Base-by-base conservation (phyloP, 2,113 vertebrate species). In the Microtus montanus region DNA sequence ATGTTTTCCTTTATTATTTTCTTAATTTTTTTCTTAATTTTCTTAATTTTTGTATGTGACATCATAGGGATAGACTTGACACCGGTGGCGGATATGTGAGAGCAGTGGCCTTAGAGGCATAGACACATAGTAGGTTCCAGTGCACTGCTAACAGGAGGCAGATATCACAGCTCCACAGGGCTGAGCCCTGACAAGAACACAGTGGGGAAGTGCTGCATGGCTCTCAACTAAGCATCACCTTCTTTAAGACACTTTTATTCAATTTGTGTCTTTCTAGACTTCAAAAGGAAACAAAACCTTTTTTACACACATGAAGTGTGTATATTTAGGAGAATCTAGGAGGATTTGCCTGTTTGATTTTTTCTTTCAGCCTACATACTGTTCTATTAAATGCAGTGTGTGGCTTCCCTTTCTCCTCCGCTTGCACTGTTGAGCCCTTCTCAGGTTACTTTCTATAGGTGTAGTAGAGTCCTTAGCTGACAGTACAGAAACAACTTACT, bases 261-360 rank as follows among this genome's bases (percentile, higher is more conserved):
- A 77, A 3, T 26, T 83, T 83, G 33, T 89, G 33, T 92, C 49
- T 95, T 89, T 84, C 26, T 54, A 63, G 71, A 89, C 90, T 70
- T 75, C 14, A 68, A 52, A 87, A 20, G 33, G n/a, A 70, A 58
- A 1, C 14, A 70, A 71, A 26, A 19, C 22, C 35, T 8, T 58
- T 35, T 11, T 41, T 20, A 66, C 30, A 47, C 68, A 73, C 68
- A 87, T 28, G 5, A 13, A 79, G 17, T 28, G 7, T 61, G 33
- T 17, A 7, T 77, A 70, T 41, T n/a, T 41, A 52, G 22, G 44
- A 77, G 14, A 78, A 77, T 84, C 30, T 3, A 58, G 71, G 33
- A 7, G 86, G 68, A 71, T 49, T 66, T 30, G 49, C 52, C 68
- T 85, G 6, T 78, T 78, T 7, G 13, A 3, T 9, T 82, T 77